These are phyloP conservation scores for Chanos chanos DNA, from an alignment of 2,797 vertebrate species.

Conservation along the genomic window DNA sequence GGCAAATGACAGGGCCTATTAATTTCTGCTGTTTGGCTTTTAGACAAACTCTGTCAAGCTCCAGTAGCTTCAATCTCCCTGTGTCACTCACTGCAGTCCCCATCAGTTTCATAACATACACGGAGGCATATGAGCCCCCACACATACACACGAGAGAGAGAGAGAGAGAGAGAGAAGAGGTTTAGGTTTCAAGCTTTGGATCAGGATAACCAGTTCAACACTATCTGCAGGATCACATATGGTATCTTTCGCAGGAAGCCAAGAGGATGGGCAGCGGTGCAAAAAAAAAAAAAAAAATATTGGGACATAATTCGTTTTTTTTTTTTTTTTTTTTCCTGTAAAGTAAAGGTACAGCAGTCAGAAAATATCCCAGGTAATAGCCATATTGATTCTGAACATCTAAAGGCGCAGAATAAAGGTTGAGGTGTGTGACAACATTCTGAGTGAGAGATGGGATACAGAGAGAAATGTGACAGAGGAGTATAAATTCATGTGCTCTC, in stretches of 20 bases:
- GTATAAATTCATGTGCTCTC: constrained; percentile 48
- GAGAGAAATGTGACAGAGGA: constrained; percentile 45
- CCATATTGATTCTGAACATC: constrained; percentile 54
- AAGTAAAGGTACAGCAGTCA: constrained; percentile 42
- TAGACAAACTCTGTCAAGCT: constrained; percentile 65
- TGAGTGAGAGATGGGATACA: constrained; percentile 49
- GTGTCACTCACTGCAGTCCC: constrained; percentile 56
- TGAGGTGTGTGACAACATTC: constrained; percentile 15
- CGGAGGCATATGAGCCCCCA: constrained; percentile 13
- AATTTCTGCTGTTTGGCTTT: constrained; percentile 67
- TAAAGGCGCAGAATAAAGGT: constrained; percentile 28
- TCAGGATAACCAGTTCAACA: too few species aligned
- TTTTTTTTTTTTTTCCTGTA: constrained; percentile 40
- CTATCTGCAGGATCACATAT: too few species aligned
- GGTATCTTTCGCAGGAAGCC: too few species aligned
- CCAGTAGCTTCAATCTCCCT: constrained; percentile 63
- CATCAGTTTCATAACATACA: constrained; percentile 25
- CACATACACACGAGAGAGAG: constrained; percentile 22
- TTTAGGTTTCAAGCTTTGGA: too few species aligned
- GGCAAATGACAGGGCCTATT: constrained; percentile 62
- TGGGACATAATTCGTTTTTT: too few species aligned
- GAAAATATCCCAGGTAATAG: constrained; percentile 46
- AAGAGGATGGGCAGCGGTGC: too few species aligned
- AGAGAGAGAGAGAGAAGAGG: too few species aligned
- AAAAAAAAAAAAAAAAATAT: too few species aligned